Conservation (phyloP, 2,113 vertebrate genomes). For the Pelvicachromis taeniatus region DNA sequence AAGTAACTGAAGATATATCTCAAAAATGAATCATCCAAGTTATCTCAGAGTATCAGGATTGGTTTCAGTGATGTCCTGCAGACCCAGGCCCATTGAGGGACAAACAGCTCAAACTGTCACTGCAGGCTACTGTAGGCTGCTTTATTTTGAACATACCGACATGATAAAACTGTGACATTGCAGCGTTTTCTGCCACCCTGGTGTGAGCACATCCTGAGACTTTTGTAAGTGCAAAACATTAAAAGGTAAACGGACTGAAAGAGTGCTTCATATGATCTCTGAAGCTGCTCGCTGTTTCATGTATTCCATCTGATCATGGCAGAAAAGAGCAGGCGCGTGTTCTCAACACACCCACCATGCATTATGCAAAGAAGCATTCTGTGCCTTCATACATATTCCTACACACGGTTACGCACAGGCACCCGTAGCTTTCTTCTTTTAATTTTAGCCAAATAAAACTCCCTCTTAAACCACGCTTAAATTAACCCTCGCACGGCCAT, state of each 20-base stretch:
- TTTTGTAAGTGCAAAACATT: not conserved
- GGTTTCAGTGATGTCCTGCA: accelerated
- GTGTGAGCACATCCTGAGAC: not conserved
- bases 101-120: not conserved
- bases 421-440: not conserved
- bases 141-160: not conserved
- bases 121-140: not conserved
- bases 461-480: not conserved
- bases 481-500: not conserved
- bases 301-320: slow-evolving; percentile 1
- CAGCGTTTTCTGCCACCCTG: not conserved
- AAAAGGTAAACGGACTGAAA: not conserved
- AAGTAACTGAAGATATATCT: not conserved
- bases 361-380: not conserved
- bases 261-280: not conserved
- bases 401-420: not conserved
- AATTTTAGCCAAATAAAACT: not conserved
- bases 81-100: not conserved
- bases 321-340: not conserved
- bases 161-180: not conserved
- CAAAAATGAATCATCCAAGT: not conserved
- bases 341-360: not conserved
- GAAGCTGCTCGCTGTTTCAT: not conserved
- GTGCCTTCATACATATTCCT: not conserved
- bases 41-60: not conserved